These are phyloP conservation scores for Melopsittacus undulatus DNA, from an alignment of 2,797 vertebrate species.

Conservation along the genomic window DNA sequence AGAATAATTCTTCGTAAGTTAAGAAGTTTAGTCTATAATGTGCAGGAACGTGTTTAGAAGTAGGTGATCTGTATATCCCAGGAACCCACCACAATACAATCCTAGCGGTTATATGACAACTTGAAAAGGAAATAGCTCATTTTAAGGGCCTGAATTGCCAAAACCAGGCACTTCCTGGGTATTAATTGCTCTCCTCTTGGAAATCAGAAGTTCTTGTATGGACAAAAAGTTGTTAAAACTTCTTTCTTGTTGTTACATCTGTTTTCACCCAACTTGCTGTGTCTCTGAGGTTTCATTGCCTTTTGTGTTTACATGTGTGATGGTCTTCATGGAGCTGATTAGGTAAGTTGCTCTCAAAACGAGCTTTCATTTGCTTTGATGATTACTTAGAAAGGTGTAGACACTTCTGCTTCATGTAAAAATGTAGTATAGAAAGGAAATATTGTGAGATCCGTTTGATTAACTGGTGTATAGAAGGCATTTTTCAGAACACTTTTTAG, in stretches of 20 bases:
- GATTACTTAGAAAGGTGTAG: not conserved
- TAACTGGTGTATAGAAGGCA: not conserved
- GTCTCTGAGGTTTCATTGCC: not conserved
- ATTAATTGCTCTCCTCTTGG: not conserved
- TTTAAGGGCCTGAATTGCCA: conserved; percentile 44
- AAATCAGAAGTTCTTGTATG: not conserved
- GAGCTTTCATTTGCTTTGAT: not conserved
- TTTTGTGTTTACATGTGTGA: not conserved
- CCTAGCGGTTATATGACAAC: not conserved
- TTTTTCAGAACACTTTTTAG: not conserved
- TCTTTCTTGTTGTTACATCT: not conserved
- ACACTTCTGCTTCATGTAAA: not conserved
- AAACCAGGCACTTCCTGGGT: not conserved
- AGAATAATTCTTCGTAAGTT: conserved; percentile 54
- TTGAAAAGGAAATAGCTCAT: not conserved
- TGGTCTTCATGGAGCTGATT: not conserved
- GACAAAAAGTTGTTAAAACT: not conserved
- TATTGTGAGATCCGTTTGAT: not conserved
- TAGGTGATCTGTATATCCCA: conserved; percentile 47
- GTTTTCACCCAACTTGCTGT: not conserved
- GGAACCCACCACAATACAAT: conserved; percentile 1
- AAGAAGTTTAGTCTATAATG: conserved; percentile 1
- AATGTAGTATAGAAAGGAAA: not conserved
- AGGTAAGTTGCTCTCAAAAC: conserved; percentile 11
- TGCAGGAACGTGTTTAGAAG: conserved; percentile 51